These are phyloP conservation scores for Phodopus roborovskii DNA, from an alignment of 2,113 vertebrate genomes.

Conservation along the genomic window DNA sequence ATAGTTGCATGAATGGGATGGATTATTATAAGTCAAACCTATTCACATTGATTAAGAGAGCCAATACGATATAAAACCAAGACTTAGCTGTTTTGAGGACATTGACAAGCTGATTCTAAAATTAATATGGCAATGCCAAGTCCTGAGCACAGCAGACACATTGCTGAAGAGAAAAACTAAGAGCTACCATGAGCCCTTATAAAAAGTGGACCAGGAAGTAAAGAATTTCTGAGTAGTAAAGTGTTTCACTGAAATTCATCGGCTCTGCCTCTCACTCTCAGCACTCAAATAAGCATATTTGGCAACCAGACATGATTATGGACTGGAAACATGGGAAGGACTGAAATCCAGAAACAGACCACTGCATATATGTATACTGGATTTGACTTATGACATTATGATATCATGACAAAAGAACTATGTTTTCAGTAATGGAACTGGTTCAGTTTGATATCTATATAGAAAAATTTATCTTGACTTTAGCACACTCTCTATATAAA, in stretches of 20 bases:
- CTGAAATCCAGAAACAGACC: background rate
- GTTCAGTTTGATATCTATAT: background rate
- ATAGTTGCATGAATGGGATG: background rate
- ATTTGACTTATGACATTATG: background rate
- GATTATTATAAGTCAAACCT: background rate
- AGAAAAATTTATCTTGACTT: background rate
- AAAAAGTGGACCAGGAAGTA: background rate
- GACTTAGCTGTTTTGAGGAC: background rate
- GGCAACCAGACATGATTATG: background rate
- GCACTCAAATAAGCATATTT: background rate
- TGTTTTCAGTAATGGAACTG: background rate
- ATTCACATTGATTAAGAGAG: background rate
- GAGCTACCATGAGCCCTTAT: background rate
- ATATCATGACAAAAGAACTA: background rate
- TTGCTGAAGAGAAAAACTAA: background rate
- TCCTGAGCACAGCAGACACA: background rate
- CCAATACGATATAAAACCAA: background rate
- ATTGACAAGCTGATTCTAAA: background rate
- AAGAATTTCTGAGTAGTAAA: background rate
- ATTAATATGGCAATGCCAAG: background rate
- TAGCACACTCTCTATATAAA: background rate
- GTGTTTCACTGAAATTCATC: background rate
- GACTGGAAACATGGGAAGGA: background rate
- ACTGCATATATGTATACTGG: background rate
- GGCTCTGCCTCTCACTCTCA: background rate